These are phyloP conservation scores for Keiferia lycopersicella DNA, from an alignment of 2,888 invertebrate genomes.

Conservation along the genomic window DNA sequence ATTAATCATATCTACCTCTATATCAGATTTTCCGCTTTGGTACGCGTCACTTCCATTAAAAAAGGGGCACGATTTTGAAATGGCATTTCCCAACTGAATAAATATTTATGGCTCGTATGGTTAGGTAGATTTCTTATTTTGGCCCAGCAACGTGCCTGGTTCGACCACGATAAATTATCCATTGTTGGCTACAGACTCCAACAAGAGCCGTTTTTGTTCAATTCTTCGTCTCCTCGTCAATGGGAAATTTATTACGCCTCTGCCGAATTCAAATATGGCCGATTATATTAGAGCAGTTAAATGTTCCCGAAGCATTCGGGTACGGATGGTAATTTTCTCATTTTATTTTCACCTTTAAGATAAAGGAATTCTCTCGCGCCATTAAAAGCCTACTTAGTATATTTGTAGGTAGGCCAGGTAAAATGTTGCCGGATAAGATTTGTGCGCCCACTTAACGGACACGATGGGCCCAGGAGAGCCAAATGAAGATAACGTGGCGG, in stretches of 20 bases:
- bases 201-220: conserved; percentile 78
- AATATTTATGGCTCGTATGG: conserved; percentile 35
- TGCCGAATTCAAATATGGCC: conserved; percentile 74
- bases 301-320: conserved; percentile 60
- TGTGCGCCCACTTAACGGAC: conserved; percentile 27
- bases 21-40: conserved; percentile 17
- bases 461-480: conserved; percentile 22
- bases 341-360: conserved; percentile 52
- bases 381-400: conserved; percentile 38
- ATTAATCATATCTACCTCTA: conserved; percentile 14
- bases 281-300: conserved; percentile 71
- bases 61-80: conserved; percentile 3
- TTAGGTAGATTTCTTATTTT: conserved; percentile 58
- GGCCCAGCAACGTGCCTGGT: conserved; percentile 54
- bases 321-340: conserved; percentile 60
- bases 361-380: conserved; percentile 44
- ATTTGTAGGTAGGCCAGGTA: conserved; percentile 28
- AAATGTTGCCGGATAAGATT: conserved; percentile 29
- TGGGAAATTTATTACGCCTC: conserved; percentile 76
- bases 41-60: conserved; percentile 12
- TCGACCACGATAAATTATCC: conserved; percentile 77
- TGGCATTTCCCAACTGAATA: conserved; percentile 6
- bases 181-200: conserved; percentile 73
- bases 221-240: conserved; percentile 78
- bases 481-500: conserved; percentile 29